Conservation (phyloP, 1,140 invertebrate species). For the Protaetia brevitarsis region DNA sequence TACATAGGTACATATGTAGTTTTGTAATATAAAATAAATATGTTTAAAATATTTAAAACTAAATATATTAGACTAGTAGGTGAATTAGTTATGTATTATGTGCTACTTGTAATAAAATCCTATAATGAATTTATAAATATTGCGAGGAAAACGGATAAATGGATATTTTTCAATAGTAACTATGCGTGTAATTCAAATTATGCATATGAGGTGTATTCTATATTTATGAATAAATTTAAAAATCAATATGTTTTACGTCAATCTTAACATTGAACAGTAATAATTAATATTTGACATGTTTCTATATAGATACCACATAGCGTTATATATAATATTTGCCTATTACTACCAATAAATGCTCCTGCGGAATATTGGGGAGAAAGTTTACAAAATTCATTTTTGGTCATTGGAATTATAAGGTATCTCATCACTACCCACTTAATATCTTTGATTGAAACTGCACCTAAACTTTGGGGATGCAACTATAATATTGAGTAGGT, state of each 20-base stretch:
- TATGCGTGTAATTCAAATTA: neutral
- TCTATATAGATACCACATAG: constrained; percentile 65
- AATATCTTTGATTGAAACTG: constrained; percentile 68
- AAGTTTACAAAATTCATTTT: constrained; percentile 55
- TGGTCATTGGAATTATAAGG: constrained; percentile 65
- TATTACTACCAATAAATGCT: constrained; percentile 69
- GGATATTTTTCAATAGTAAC: no score
- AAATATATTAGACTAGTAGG: no score
- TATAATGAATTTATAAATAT: no score
- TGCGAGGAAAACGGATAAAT: no score
- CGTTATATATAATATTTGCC: constrained; percentile 63
- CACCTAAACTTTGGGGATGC: constrained; percentile 64
- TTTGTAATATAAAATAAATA: no score
- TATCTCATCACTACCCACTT: constrained; percentile 58
- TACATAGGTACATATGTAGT: no score
- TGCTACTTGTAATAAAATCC: no score
- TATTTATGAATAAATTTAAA: constrained; percentile 19
- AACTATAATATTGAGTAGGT: neutral
- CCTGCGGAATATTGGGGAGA: constrained; percentile 75
- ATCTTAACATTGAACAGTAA: neutral
- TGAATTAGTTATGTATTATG: no score
- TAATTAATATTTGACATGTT: neutral
- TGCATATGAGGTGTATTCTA: no score
- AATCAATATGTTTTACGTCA: neutral
- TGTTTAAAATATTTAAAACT: no score